Conservation (phyloP, 1,140 invertebrate genomes). For the Philotrypesis tridentata region DNA sequence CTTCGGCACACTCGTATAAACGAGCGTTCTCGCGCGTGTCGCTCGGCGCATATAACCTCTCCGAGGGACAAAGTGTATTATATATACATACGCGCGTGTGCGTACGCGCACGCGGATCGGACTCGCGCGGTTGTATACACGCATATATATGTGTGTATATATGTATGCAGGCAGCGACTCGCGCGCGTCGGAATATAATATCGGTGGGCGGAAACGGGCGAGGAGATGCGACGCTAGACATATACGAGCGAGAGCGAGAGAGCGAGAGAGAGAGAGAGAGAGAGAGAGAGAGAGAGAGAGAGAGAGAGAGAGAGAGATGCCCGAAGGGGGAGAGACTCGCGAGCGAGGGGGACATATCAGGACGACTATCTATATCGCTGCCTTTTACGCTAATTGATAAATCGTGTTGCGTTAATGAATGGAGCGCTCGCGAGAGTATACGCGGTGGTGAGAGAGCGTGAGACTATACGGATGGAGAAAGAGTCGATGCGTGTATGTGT, state of each 20-base stretch:
- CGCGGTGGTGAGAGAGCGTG: constrained; percentile 11
- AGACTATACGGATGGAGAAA: constrained; percentile 22
- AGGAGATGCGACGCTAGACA: constrained; percentile 16
- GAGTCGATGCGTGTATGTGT: neutral
- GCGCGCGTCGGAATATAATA: neutral
- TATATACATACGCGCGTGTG: no score
- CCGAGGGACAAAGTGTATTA: neutral
- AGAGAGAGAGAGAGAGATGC: constrained; percentile 52
- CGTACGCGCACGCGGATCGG: no score
- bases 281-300: no score
- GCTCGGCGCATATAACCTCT: constrained; percentile 33
- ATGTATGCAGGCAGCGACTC: no score
- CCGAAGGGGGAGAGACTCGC: constrained; percentile 49
- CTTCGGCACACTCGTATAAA: constrained; percentile 58
- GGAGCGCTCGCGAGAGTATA: constrained; percentile 51
- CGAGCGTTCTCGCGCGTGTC: constrained; percentile 41
- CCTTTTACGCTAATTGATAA: constrained; percentile 75
- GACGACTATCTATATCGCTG: constrained; percentile 72
- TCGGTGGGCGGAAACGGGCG: neutral
- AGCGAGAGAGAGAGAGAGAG: no score
- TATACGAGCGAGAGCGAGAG: no score
- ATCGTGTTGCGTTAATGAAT: constrained; percentile 74
- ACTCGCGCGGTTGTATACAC: no score
- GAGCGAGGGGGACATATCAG: constrained; percentile 66
- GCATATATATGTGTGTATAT: no score